Conservation (phyloP, 2,888 invertebrate genomes). For the Lypha dubia region DNA sequence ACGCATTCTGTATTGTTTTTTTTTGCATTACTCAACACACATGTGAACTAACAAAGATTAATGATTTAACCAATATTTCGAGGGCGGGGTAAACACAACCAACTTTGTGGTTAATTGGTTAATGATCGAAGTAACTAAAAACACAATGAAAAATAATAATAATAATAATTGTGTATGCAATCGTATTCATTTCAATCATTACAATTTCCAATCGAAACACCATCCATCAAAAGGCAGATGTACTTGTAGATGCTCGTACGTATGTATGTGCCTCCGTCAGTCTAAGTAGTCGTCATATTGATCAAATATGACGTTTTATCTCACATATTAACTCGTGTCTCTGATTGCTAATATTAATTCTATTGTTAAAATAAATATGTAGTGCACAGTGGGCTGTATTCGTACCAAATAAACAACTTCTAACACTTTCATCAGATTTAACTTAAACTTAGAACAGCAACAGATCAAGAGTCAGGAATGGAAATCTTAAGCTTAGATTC, state of each 20-base stretch:
- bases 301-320: constrained; percentile 30
- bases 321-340: constrained; percentile 37
- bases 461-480: too few relatives aligned
- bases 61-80: constrained; percentile 35
- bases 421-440: background rate
- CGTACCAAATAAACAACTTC: background rate
- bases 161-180: background rate
- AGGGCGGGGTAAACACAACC: too few relatives aligned
- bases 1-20: background rate
- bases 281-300: too few relatives aligned
- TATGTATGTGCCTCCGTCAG: too few relatives aligned
- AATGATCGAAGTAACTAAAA: constrained; percentile 26
- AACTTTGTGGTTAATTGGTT: constrained; percentile 53
- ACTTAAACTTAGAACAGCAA: background rate
- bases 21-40: constrained; percentile 2
- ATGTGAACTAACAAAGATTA: constrained; percentile 32
- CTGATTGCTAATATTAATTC: constrained; percentile 61
- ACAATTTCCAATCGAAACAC: constrained; percentile 32
- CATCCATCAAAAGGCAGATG: constrained; percentile 12
- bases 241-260: background rate
- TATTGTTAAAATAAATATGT: constrained; percentile 51
- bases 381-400: background rate
- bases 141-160: constrained; percentile 24
- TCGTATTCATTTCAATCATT: constrained; percentile 33
- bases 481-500: too few relatives aligned